A percentile compares a stretch with the other conserved stretches of the same genome.
phyloP scores from a whole-genome alignment of 2,888 invertebrate species.

The Apamea sordens region DNA sequence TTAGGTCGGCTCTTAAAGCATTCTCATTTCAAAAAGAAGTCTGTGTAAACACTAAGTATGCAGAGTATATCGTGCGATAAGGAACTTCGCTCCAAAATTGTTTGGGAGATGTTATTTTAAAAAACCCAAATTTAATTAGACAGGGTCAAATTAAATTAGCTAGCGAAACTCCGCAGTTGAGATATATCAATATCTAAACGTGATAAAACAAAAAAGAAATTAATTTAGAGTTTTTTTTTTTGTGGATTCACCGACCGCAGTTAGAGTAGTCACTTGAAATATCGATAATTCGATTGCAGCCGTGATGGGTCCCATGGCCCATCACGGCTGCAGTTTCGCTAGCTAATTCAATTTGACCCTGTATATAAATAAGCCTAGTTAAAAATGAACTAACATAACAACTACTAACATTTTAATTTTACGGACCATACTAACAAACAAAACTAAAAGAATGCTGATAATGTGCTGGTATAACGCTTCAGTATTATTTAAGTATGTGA shows the following conservation, averaged over 20 bases:
- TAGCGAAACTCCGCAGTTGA: background rate
- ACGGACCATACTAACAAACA: conserved; percentile 14
- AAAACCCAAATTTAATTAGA: background rate
- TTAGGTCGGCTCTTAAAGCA: no score
- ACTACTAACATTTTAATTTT: conserved; percentile 32
- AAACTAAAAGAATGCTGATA: conserved; percentile 20
- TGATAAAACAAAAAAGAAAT: background rate
- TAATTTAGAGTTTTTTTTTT: no score
- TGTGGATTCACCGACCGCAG: no score
- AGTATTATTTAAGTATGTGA: conserved; percentile 45
- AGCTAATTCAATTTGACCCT: background rate
- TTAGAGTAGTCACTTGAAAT: background rate
- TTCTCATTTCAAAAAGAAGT: no score
- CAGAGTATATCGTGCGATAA: background rate
- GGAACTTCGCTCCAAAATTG: background rate
- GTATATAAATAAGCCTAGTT: background rate
- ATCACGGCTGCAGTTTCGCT: background rate
- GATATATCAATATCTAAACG: no score
- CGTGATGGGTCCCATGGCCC: no score
- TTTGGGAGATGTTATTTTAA: background rate
- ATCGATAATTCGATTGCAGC: no score
- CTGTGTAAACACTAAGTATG: background rate
- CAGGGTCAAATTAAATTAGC: background rate
- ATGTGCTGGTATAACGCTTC: background rate
- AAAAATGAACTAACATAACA: background rate